These are phyloP conservation scores for Neomonachus schauinslandi DNA, from an alignment of 2,113 vertebrate genomes.

Conservation along the genomic window DNA sequence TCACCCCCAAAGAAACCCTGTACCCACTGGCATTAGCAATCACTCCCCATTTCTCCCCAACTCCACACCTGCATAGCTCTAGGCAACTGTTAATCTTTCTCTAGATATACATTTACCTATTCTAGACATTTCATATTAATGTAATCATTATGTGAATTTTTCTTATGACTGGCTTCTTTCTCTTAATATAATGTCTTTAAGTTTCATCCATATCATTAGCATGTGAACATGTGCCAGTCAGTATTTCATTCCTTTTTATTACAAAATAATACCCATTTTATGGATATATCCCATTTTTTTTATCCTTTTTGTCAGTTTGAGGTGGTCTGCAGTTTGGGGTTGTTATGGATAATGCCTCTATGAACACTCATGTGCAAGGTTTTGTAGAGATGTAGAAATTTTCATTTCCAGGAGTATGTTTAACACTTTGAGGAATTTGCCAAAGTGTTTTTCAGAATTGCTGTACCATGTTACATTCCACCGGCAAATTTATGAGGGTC, in stretches of 20 bases:
- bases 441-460: neutral
- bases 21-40: too few relatives aligned
- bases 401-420: constrained; percentile 9
- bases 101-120: neutral
- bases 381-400: neutral
- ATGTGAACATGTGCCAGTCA: neutral
- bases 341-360: neutral
- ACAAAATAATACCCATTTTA: neutral
- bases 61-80: neutral
- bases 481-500: neutral
- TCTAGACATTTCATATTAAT: neutral
- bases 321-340: neutral
- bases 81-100: neutral
- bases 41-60: neutral
- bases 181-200: neutral
- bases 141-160: neutral
- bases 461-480: neutral
- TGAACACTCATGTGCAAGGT: neutral
- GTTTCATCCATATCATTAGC: neutral
- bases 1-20: neutral
- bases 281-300: neutral
- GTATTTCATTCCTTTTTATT: neutral
- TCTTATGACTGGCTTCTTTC: neutral
- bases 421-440: neutral
- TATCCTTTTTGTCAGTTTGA: neutral